These are phyloP conservation scores for Ectemnius continuus DNA, from an alignment of 2,888 invertebrate species.

Conservation along the genomic window DNA sequence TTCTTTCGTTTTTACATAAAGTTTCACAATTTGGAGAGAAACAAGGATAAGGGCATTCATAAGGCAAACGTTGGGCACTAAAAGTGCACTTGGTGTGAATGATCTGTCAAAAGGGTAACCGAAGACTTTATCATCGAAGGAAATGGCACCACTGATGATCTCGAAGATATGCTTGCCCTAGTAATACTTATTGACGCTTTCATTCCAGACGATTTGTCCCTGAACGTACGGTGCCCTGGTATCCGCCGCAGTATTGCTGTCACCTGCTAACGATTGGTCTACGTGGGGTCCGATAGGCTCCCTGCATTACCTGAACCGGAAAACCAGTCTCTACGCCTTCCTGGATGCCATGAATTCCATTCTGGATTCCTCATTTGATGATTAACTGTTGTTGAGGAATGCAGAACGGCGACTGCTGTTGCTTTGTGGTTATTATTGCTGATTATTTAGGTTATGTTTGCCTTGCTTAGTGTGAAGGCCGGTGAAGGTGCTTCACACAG, in stretches of 20 bases:
- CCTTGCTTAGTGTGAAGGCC: constrained; percentile 42
- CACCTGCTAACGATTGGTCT: constrained; percentile 30
- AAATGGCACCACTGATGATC: constrained; percentile 75
- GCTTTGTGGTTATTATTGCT: background rate
- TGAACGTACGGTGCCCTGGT: constrained; percentile 56
- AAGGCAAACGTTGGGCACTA: constrained; percentile 79
- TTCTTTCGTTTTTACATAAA: no score
- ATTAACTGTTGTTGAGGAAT: constrained; percentile 24
- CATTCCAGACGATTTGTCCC: constrained; percentile 56
- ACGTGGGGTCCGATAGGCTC: background rate
- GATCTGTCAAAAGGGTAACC: constrained; percentile 82
- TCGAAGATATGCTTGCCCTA: constrained; percentile 64
- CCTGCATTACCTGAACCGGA: constrained; percentile 12
- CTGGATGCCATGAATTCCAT: constrained; percentile 7
- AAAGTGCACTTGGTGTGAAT: constrained; percentile 74
- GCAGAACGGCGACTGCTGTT: constrained; percentile 29
- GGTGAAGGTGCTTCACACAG: constrained; percentile 38
- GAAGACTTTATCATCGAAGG: constrained; percentile 79
- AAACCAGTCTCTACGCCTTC: constrained; percentile 20
- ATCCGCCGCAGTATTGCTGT: constrained; percentile 61
- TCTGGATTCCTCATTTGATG: background rate
- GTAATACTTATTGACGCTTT: constrained; percentile 67
- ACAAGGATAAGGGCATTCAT: constrained; percentile 78
- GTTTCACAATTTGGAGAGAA: no score
- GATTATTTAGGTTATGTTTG: constrained; percentile 40